Percentiles rank a stretch among this genome's conserved stretches.
These are phyloP conservation scores for Acrocephalus kingi DNA, from an alignment of 2,113 vertebrate genomes.

Conservation along the genomic window DNA sequence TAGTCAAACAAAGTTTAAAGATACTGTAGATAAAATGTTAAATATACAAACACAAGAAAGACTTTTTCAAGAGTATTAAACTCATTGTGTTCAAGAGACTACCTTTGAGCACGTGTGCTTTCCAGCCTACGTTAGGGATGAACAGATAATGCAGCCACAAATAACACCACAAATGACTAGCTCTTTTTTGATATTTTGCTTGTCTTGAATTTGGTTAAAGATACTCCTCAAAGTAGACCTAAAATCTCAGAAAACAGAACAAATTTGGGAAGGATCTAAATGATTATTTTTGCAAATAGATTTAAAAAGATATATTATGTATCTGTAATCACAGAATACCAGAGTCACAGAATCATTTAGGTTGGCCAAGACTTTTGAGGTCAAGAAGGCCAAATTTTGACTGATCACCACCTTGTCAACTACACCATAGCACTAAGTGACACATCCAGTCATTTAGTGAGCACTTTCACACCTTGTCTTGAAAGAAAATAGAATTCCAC, in stretches of 20 bases:
- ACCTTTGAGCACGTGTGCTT: neutral
- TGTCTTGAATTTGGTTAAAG: neutral
- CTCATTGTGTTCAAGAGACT: neutral
- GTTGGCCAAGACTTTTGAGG: neutral
- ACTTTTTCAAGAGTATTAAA: neutral
- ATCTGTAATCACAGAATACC: neutral
- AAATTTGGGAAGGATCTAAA: neutral
- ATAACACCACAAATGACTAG: neutral
- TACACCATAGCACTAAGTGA: neutral
- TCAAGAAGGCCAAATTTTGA: neutral
- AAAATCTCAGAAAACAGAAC: neutral
- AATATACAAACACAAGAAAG: neutral
- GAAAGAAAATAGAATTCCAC: neutral
- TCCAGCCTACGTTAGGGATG: neutral
- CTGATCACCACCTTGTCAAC: neutral
- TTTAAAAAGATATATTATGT: neutral
- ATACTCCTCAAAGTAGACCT: neutral
- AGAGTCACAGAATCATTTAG: neutral
- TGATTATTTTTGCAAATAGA: neutral
- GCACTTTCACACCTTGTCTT: fast-evolving
- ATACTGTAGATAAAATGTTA: neutral
- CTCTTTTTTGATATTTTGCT: neutral
- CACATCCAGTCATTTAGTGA: neutral
- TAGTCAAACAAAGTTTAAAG: neutral
- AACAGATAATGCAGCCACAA: neutral